Evolutionary conservation across 2,888 invertebrate species (phyloP).

Genomic region (Scaptomyza parva): DNA sequence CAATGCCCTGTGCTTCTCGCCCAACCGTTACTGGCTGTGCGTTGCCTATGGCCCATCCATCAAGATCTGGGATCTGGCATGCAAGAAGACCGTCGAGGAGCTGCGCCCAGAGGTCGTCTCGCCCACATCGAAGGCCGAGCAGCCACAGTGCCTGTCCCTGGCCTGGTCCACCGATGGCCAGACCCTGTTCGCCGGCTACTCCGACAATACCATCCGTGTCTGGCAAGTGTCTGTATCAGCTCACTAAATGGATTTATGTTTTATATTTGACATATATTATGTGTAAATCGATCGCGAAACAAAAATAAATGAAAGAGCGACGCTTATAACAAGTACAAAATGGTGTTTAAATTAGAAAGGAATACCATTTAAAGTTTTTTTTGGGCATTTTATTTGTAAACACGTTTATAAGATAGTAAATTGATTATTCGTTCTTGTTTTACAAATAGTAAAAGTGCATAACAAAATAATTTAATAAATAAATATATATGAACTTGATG

Average conservation of each 20-base stretch:
- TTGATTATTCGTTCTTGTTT: conserved; percentile 9
- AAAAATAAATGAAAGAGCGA: conserved; percentile 54
- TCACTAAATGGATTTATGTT: conserved; percentile 86
- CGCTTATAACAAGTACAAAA: conserved; percentile 17
- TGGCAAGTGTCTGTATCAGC: conserved; percentile 98
- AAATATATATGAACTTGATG: conserved; percentile 60
- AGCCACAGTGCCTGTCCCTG: conserved; percentile 97
- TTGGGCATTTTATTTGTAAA: conserved; percentile 62
- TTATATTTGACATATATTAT: conserved; percentile 50
- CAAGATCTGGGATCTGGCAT: conserved; percentile 99
- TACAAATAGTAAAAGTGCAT: conserved; percentile 51
- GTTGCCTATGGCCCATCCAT: conserved; percentile 99
- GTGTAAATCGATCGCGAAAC: conserved; percentile 42
- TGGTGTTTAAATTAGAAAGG: neutral
- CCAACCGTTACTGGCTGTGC: conserved; percentile 99
- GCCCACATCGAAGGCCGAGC: conserved; percentile 92
- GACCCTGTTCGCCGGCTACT: conserved; percentile 99
- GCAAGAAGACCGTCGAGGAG: conserved; percentile 99
- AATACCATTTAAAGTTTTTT: neutral
- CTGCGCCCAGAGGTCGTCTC: conserved; percentile 96
- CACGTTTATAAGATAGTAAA: conserved; percentile 57
- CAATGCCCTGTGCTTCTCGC: conserved; percentile 99
- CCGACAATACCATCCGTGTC: conserved; percentile 98
- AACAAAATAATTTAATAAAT: conserved; percentile 76
- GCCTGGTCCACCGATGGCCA: conserved; percentile 99